A percentile compares a stretch with the other conserved stretches of the same genome.
Evolutionary conservation across 2,113 vertebrate genomes (phyloP).

Genomic region (Fulmarus glacialis): DNA sequence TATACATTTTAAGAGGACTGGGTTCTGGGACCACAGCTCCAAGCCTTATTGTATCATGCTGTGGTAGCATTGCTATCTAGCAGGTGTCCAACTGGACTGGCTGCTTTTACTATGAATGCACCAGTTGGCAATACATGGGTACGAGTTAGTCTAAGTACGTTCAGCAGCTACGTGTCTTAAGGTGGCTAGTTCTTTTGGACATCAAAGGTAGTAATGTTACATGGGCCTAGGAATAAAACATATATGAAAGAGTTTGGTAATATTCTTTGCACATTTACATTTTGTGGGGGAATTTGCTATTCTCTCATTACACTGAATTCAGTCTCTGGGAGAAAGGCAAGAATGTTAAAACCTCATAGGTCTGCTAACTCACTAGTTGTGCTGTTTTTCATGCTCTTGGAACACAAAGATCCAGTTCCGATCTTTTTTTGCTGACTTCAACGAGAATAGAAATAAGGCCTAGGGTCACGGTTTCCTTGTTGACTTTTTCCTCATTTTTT

Average conservation of each 20-base stretch:
- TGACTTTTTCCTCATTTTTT: constrained; percentile 52
- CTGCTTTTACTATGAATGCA: neutral
- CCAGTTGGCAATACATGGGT: neutral
- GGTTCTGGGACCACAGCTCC: neutral
- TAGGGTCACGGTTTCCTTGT: constrained; percentile 29
- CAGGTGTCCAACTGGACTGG: neutral
- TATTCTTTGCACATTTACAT: neutral
- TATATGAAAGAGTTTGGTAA: neutral
- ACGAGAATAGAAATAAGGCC: constrained; percentile 16
- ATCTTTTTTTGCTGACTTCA: constrained; percentile 4
- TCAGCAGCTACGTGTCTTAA: neutral
- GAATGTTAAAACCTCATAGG: neutral
- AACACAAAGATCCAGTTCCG: neutral
- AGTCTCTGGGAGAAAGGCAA: neutral
- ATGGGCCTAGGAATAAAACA: neutral
- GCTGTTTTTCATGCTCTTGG: neutral
- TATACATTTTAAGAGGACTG: neutral
- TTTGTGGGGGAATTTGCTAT: neutral
- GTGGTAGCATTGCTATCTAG: neutral
- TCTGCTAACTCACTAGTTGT: neutral
- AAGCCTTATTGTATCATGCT: neutral
- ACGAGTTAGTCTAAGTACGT: neutral
- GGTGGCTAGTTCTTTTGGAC: neutral
- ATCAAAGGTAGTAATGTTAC: neutral
- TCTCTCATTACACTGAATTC: neutral